Percentiles rank a stretch among this genome's conserved stretches.
These are phyloP conservation scores for Noctua fimbriata DNA, from an alignment of 2,888 invertebrate species.

Conservation along the genomic window DNA sequence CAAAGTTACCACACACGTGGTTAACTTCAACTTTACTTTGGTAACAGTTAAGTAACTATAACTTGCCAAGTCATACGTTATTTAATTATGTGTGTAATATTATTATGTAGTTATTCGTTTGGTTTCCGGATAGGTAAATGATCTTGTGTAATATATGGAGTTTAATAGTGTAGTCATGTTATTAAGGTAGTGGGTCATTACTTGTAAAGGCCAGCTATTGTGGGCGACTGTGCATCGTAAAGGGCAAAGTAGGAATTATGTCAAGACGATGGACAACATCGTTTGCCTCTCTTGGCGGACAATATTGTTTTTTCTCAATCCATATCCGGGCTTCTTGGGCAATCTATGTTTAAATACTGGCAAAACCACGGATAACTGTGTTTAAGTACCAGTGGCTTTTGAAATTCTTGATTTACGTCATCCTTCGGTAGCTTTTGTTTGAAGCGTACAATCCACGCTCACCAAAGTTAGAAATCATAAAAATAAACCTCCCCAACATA, in stretches of 20 bases:
- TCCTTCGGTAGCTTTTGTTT: background rate
- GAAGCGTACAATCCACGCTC: background rate
- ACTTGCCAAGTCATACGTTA: slow-evolving; percentile 16
- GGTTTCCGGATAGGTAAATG: slow-evolving; percentile 16
- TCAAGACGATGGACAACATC: background rate
- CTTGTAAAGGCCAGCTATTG: background rate
- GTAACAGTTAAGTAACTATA: slow-evolving; percentile 9
- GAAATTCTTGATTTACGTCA: background rate
- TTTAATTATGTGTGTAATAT: slow-evolving; percentile 19
- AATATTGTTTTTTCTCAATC: background rate
- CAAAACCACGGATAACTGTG: background rate
- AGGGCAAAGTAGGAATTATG: background rate
- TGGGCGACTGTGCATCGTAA: background rate
- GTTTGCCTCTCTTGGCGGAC: background rate
- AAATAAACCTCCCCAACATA: slow-evolving; percentile 36
- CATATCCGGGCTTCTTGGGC: background rate
- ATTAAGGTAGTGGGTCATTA: background rate
- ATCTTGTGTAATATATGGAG: slow-evolving; percentile 23
- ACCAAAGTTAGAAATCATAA: slow-evolving; percentile 26
- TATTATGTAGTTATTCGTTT: background rate
- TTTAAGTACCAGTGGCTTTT: background rate
- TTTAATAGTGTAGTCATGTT: background rate
- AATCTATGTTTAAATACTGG: background rate
- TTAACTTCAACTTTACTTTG: slow-evolving; percentile 24
- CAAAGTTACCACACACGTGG: slow-evolving; percentile 15